A percentile compares a stretch with the other conserved stretches of the same genome.
Conservation (phyloP, 2,888 invertebrate genomes). For the Drosophila stalkeri region DNA sequence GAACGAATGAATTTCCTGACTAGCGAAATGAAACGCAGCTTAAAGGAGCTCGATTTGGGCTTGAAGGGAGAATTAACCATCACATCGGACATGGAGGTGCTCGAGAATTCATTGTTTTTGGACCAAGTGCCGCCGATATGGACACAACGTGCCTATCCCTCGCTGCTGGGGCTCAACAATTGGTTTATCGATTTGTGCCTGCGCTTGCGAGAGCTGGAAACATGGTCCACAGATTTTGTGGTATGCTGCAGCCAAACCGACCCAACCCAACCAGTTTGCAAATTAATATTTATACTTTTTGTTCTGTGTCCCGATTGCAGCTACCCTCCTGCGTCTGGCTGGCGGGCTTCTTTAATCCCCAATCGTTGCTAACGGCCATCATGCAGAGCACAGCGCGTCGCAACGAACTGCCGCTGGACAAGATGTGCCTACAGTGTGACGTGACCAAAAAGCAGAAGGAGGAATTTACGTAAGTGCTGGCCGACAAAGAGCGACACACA, state of each 20-base stretch:
- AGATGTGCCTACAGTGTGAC: slow-evolving; percentile 98
- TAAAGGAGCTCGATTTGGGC: slow-evolving; percentile 96
- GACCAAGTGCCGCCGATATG: slow-evolving; percentile 97
- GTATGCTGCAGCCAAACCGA: slow-evolving; percentile 86
- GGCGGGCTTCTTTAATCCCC: slow-evolving; percentile 99
- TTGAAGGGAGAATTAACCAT: slow-evolving; percentile 98
- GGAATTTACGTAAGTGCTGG: slow-evolving; percentile 92
- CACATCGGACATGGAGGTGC: slow-evolving; percentile 97
- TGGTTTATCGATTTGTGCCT: slow-evolving; percentile 97
- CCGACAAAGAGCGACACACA: slow-evolving; percentile 22
- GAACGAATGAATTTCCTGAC: slow-evolving; percentile 98
- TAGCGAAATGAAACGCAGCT: slow-evolving; percentile 94
- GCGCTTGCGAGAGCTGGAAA: slow-evolving; percentile 94
- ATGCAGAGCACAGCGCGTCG: slow-evolving; percentile 98
- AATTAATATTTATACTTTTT: slow-evolving; percentile 15
- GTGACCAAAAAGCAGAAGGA: slow-evolving; percentile 98
- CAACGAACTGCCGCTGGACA: slow-evolving; percentile 96
- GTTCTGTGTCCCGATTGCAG: slow-evolving; percentile 85
- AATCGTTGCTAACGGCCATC: slow-evolving; percentile 97
- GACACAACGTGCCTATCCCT: slow-evolving; percentile 96
- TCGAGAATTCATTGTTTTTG: slow-evolving; percentile 95
- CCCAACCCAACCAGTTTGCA: slow-evolving; percentile 43
- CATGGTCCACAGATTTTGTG: slow-evolving; percentile 96
- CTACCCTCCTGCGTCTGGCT: slow-evolving; percentile 97
- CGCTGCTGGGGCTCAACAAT: slow-evolving; percentile 92